Evolutionary conservation across 2,888 invertebrate genomes (phyloP), one percentile per base, ranked within the genome.

Genomic region (Alviniconcha strummeri): DNA sequence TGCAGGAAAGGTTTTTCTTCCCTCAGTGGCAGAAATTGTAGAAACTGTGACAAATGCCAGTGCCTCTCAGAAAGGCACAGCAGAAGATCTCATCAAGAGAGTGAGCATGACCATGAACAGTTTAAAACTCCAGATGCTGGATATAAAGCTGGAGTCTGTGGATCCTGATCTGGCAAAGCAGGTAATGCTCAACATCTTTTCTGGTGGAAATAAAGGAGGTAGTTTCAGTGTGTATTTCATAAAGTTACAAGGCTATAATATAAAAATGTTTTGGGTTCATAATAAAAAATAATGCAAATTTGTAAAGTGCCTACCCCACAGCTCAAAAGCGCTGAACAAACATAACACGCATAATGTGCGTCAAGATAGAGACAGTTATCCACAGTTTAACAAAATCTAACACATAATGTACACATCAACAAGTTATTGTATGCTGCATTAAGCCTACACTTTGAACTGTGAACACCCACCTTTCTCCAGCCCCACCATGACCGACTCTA

Each of bases 121-220:
- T 60, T 60, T 78, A 7, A 57, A n/a, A 56, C 60, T 60, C 9
- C 78, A 78, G 78, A 19, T 78, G 55, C 6, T 75, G 75, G 52
- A 75, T 5, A 54, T 55, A 15, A 54, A 55, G 75, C 55, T 75
- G 54, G 75, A 75, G 6, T 13, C 0, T 0, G 3, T 55, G 55
- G 75, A 75, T 17, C 54, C 17, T 75, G 6, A 17, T 8, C 75
- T 75, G 17, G 75, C 55, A 15, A 0, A 17, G 55, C 54, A n/a
- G 75, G 75, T 75, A n/a, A n/a, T n/a, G n/a, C n/a, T n/a, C n/a
- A n/a, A n/a, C n/a, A n/a, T n/a, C n/a, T n/a, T n/a, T n/a, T n/a
- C n/a, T n/a, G n/a, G n/a, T n/a, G n/a, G n/a, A n/a, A n/a, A n/a
- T n/a, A n/a, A n/a, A n/a, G n/a, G n/a, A n/a, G n/a, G n/a, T n/a